Evolutionary conservation across 2,113 vertebrate genomes (phyloP), one percentile per base, ranked within the genome.

Genomic region (Monopterus albus): DNA sequence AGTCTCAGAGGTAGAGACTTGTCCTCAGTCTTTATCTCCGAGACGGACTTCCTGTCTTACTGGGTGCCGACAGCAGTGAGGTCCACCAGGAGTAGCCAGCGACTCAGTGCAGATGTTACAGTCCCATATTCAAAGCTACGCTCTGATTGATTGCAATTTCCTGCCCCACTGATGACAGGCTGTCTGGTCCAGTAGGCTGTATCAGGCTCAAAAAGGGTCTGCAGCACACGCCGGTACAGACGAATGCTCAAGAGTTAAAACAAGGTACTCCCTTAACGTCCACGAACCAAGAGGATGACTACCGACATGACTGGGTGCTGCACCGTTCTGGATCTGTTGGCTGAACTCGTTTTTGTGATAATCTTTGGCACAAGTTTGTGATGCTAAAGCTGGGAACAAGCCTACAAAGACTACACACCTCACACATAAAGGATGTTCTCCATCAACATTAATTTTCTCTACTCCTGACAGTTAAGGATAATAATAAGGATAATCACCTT

Each of bases 131-230:
- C 66, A 61, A 36, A 20, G 59, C 46, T 12, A n/a, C 47, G 46
- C 64, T 81, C 78, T 51, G 62, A 79, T 55, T 68, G 62, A 57
- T 70, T 51, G 57, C 52, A 58, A 53, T 61, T 25, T 79, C 76
- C 40, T 14, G 52, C 59, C 3, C 7, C 9, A 7, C 12, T 5
- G 9, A 40, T 52, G 56, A 56, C 66, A 5, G 49, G 4, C 72
- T 14, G 51, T 46, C 43, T 55, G 23, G 35, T 50, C 36, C 9
- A 25, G 58, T 10, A 25, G 23, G 25, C 58, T 38, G 66, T 49
- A 58, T 57, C 13, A 1, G 53, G 28, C 49, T 62, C 42, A 46
- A 23, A 28, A 3, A 28, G 38, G 13, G 21, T 59, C 31, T 26
- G 4, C 42, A n/a, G 36, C 40, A 43, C 55, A 31, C 15, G 2